A percentile compares a stretch with the other conserved stretches of the same genome.
Conservation (phyloP, 2,113 vertebrate species). For the Cathartes aura region DNA sequence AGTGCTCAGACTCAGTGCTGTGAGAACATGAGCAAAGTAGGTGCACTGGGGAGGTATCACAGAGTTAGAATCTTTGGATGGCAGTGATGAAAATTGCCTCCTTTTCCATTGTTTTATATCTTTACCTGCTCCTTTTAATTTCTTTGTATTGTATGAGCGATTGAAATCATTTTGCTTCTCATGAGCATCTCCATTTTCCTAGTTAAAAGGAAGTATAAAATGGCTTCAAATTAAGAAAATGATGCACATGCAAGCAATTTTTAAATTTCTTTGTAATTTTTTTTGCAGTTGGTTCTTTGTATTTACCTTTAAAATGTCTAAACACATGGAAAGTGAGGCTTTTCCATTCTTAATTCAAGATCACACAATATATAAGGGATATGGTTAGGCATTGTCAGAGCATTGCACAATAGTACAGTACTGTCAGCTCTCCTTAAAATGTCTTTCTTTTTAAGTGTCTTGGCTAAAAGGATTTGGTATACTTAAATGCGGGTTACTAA, state of each 20-base stretch:
- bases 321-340: background rate
- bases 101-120: background rate
- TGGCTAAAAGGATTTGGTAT: background rate
- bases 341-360: constrained; percentile 47
- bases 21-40: background rate
- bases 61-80: background rate
- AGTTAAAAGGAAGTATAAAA: background rate
- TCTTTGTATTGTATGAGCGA: background rate
- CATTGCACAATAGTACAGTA: background rate
- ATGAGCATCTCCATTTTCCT: background rate
- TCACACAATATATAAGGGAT: background rate
- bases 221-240: background rate
- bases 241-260: background rate
- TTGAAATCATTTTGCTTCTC: background rate
- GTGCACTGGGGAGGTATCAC: background rate
- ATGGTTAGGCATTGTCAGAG: background rate
- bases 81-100: background rate
- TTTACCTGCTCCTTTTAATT: background rate
- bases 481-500: background rate
- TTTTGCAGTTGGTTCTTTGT: background rate
- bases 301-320: constrained; percentile 32
- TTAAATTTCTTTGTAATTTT: background rate
- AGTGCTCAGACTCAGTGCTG: background rate
- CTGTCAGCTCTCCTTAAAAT: background rate
- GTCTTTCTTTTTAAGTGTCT: background rate